Evolutionary conservation across 1,140 invertebrate genomes (phyloP).

Genomic region (Lethrus apterus): DNA sequence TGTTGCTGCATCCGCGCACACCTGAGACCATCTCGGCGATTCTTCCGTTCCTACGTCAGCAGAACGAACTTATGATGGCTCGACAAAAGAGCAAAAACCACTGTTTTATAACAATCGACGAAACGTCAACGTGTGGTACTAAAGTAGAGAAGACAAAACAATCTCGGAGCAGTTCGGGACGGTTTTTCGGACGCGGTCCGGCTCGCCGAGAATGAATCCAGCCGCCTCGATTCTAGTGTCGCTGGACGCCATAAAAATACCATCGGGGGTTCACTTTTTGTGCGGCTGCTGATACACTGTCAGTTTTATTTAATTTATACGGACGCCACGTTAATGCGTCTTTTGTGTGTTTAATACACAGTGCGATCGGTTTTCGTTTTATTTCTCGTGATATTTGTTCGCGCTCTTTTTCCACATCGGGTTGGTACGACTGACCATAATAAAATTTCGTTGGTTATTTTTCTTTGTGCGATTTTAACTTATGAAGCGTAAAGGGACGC

Average conservation of each 20-base stretch:
- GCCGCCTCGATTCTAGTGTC: slow-evolving; percentile 24
- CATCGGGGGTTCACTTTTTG: slow-evolving; percentile 23
- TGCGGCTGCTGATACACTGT: slow-evolving; percentile 15
- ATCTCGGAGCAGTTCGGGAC: slow-evolving; percentile 14
- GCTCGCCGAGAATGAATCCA: slow-evolving; percentile 26
- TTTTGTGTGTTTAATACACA: slow-evolving; percentile 15
- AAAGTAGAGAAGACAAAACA: slow-evolving; percentile 29
- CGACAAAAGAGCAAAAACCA: slow-evolving; percentile 19
- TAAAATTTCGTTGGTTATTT: no score
- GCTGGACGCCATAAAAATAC: slow-evolving; percentile 32
- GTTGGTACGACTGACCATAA: no score
- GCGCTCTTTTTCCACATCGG: no score
- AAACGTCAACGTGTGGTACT: slow-evolving; percentile 23
- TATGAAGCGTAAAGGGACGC: no score
- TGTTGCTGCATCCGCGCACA: no score
- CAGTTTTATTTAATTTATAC: slow-evolving; percentile 21
- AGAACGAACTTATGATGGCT: slow-evolving; percentile 15
- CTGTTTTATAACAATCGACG: slow-evolving; percentile 19
- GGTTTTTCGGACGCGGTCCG: slow-evolving; percentile 18
- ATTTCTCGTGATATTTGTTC: no score
- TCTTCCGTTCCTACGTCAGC: no score
- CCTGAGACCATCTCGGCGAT: no score
- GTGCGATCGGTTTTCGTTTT: no score
- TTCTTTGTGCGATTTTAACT: no score
- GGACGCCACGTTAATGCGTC: slow-evolving; percentile 14